A percentile compares a stretch with the other conserved stretches of the same genome.
Evolutionary conservation across 2,888 invertebrate species (phyloP).

Genomic region (Macrosiphum euphorbiae): DNA sequence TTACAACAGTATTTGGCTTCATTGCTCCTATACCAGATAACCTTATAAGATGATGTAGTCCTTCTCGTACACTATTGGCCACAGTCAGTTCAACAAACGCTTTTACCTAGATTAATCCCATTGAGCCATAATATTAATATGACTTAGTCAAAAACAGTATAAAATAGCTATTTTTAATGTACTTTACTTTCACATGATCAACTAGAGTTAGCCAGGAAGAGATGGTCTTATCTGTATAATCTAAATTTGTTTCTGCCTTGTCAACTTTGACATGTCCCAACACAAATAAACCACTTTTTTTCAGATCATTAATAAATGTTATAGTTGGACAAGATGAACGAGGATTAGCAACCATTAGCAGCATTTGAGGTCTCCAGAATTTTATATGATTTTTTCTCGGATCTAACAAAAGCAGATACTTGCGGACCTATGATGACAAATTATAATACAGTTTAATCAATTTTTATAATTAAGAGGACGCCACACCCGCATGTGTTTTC

Average conservation of each 20-base stretch:
- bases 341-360: conserved; percentile 92
- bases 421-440: conserved; percentile 78
- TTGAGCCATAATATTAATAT: conserved; percentile 29
- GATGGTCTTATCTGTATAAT: conserved; percentile 81
- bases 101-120: conserved; percentile 75
- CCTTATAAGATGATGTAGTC: conserved; percentile 91
- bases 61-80: conserved; percentile 86
- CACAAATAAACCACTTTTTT: conserved; percentile 92
- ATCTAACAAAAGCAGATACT: conserved; percentile 95
- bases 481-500: no score
- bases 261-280: conserved; percentile 87
- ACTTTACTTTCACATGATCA: conserved; percentile 87
- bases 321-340: conserved; percentile 91
- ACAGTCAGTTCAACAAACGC: conserved; percentile 97
- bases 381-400: conserved; percentile 98
- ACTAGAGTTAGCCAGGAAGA: conserved; percentile 94
- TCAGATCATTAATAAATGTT: conserved; percentile 97
- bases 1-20: conserved; percentile 97
- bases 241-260: conserved; percentile 73
- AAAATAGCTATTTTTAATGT: not conserved
- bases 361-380: conserved; percentile 98
- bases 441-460: not conserved
- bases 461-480: not conserved
- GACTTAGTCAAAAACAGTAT: not conserved
- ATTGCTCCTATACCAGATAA: conserved; percentile 97